Evolutionary conservation across 2,113 vertebrate species (phyloP), one percentile per base, ranked within the genome.

Genomic region (Struthio camelus): DNA sequence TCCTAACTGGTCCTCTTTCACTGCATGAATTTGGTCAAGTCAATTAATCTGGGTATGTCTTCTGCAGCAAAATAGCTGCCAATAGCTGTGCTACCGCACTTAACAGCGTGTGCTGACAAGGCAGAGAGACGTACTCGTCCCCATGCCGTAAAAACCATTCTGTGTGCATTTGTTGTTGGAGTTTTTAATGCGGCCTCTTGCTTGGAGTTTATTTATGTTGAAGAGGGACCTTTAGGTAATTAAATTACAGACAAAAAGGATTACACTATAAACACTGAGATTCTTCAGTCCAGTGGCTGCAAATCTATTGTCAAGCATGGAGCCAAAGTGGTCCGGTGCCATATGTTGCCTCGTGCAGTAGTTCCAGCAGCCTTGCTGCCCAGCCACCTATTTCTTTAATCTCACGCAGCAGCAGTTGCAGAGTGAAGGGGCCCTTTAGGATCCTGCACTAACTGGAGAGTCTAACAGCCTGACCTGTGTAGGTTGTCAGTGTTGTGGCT

Each of bases 21-120:
- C 64, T 79, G 18, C 14, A 24, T 78, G 79, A 81, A 78, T 89
- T 94, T 94, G 85, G 27, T 69, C 38, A 89, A 50, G 36, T 62
- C 5, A 14, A 62, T 91, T 78, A 56, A 54, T 84, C 54, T 64
- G 79, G 53, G 65, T 12, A 42, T 34, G 30, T 50, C 69, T 59
- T 53, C 42, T 70, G 50, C 79, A 85, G 70, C 40, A 73, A 10
- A 82, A 64, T 22, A 54, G 28, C 24, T 84, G 54, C 38, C 56
- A 59, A 0, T 17, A 77, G 34, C 50, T 78, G 67, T 66, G 70
- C 80, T 69, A 1, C 54, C 56, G n/a, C 27, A 10, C 40, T 79
- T 50, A 19, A 42, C 36, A 72, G 3, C 18, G 0, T 1, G 2
- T 18, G 24, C 23, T 0, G 3, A 10, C 2, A 4, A 51, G 50